Percentiles rank a stretch among this genome's conserved stretches.
These are phyloP conservation scores for Thunnus albacares DNA, from an alignment of 2,797 vertebrate species.

Conservation along the genomic window DNA sequence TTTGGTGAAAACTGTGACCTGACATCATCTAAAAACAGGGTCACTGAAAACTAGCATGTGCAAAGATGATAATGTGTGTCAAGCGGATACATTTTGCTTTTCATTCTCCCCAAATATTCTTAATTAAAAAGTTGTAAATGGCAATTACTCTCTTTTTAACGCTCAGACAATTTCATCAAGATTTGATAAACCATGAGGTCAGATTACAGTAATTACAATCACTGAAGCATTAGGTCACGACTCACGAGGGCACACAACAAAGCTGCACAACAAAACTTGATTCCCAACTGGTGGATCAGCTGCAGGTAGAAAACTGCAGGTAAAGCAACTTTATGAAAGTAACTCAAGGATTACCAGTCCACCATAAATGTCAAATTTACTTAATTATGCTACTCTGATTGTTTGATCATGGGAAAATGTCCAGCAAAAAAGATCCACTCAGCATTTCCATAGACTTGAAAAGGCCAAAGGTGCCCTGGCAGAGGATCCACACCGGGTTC, in stretches of 20 bases:
- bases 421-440: conserved; percentile 35
- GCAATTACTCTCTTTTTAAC: neutral
- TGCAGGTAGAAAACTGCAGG: neutral
- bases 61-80: no score
- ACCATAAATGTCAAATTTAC: conserved; percentile 8
- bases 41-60: no score
- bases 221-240: neutral
- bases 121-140: neutral
- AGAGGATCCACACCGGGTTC: conserved; percentile 42
- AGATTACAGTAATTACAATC: neutral
- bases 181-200: neutral
- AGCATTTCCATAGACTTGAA: conserved; percentile 49
- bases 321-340: neutral
- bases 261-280: neutral
- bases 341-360: neutral
- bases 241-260: neutral
- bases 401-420: conserved; percentile 28
- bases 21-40: neutral
- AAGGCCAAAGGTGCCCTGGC: conserved; percentile 39
- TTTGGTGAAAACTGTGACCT: neutral
- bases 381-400: neutral
- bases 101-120: no score
- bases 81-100: no score
- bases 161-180: no score
- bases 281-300: neutral